A percentile compares a stretch with the other conserved stretches of the same genome.
phyloP scores from a whole-genome alignment of 1,140 invertebrate species.

The Onthophagus taurus region DNA sequence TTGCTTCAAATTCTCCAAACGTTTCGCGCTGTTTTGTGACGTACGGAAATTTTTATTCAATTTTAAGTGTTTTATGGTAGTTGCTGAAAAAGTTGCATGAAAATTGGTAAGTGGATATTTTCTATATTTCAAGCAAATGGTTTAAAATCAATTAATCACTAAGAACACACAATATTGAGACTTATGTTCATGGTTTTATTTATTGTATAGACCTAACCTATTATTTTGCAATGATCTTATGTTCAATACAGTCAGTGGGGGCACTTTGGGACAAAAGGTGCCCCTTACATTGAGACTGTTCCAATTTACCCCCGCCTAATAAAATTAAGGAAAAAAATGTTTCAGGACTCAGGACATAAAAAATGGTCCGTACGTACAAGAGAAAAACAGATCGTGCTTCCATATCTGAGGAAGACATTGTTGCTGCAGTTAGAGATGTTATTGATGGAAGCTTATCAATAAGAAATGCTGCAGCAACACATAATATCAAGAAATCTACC shows the following conservation, averaged over 20 bases:
- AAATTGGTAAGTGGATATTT: constrained; percentile 7
- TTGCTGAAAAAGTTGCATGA: too few species aligned
- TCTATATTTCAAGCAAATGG: constrained; percentile 8
- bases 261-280: background rate
- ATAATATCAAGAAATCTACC: constrained; percentile 5
- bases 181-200: constrained; percentile 9
- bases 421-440: constrained; percentile 7
- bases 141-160: constrained; percentile 5
- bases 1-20: too few species aligned
- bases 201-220: constrained; percentile 8
- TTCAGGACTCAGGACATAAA: too few species aligned
- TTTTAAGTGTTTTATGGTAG: too few species aligned
- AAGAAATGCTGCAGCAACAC: background rate
- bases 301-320: too few species aligned
- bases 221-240: constrained; percentile 7
- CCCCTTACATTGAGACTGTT: too few species aligned
- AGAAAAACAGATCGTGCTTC: background rate
- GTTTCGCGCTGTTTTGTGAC: too few species aligned
- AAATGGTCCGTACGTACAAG: too few species aligned
- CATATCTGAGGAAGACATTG: background rate
- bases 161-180: constrained; percentile 9
- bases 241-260: background rate
- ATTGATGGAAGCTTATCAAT: constrained; percentile 1
- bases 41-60: too few species aligned
- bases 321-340: too few species aligned